A percentile compares a stretch with the other conserved stretches of the same genome.
Conservation (phyloP, 2,888 invertebrate genomes). For the Andrena bicolor region DNA sequence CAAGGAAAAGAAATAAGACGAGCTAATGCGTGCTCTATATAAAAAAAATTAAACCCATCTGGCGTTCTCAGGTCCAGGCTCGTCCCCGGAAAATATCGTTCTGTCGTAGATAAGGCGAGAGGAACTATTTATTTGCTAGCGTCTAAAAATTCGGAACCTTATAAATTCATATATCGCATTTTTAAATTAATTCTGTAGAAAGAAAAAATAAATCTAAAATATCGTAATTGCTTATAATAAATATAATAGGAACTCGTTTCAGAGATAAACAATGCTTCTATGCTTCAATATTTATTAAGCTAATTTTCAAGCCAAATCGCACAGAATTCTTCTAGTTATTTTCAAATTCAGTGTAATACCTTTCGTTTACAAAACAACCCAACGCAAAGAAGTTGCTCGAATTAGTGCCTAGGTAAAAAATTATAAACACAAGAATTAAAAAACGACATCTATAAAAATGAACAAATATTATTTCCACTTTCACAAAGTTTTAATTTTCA, state of each 20-base stretch:
- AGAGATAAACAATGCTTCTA: no score
- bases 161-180: background rate
- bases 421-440: no score
- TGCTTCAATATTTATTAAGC: no score
- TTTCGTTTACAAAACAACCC: no score
- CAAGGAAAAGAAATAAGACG: slow-evolving; percentile 25
- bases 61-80: slow-evolving; percentile 8
- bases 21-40: slow-evolving; percentile 1
- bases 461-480: background rate
- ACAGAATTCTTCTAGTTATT: no score
- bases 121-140: background rate
- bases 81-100: background rate
- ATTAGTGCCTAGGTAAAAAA: no score
- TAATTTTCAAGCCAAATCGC: no score
- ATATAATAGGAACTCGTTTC: no score
- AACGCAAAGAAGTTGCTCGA: no score
- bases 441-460: background rate
- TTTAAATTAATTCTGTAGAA: background rate
- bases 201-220: background rate
- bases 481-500: background rate
- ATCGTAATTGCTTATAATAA: no score
- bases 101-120: background rate
- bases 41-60: slow-evolving; percentile 32
- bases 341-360: no score
- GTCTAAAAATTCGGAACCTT: background rate